Conservation (phyloP, 1,140 invertebrate genomes). For the Subanguina moxae region DNA sequence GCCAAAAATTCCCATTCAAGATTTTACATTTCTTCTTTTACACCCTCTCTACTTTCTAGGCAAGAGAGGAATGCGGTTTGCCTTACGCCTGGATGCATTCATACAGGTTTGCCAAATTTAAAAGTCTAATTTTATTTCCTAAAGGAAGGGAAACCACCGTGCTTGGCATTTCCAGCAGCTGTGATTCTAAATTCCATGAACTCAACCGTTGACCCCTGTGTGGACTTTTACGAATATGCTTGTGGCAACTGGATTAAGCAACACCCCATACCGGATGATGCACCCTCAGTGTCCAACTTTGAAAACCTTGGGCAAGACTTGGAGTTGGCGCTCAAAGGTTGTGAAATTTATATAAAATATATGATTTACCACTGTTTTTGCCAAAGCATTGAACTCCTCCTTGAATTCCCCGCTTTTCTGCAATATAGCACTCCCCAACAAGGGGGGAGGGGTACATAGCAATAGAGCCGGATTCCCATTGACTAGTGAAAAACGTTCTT, state of each 20-base stretch:
- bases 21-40: no score
- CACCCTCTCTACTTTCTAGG: not conserved
- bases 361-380: constrained; percentile 5
- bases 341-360: not conserved
- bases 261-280: constrained; percentile 60
- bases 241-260: constrained; percentile 64
- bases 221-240: constrained; percentile 65
- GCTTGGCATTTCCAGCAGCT: constrained; percentile 50
- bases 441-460: no score
- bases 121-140: no score
- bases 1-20: constrained; percentile 2
- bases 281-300: constrained; percentile 58
- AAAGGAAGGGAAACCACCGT: no score
- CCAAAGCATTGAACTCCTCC: not conserved
- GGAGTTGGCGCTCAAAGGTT: constrained; percentile 58
- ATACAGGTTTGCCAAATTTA: constrained; percentile 38
- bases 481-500: no score
- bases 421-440: no score
- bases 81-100: constrained; percentile 52
- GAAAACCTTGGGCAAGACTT: constrained; percentile 58
- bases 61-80: constrained; percentile 41
- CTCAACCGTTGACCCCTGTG: constrained; percentile 62
- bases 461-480: no score
- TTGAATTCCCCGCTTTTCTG: no score
- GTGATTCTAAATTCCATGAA: constrained; percentile 61